phyloP scores from a whole-genome alignment of 2,113 vertebrate species.

The Sinocyclocheilus maitianheensis region DNA sequence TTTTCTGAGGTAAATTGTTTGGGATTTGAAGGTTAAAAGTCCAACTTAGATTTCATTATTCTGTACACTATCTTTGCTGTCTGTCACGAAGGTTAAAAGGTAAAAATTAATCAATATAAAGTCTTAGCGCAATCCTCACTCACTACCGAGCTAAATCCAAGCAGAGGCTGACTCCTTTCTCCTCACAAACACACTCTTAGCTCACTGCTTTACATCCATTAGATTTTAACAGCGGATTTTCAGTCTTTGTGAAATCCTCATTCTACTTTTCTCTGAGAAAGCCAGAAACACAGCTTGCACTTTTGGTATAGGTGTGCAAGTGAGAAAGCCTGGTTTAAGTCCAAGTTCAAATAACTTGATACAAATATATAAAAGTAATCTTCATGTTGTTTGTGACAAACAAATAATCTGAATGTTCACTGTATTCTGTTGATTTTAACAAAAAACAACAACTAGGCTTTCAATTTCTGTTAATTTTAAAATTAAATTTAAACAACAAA shows the following conservation, averaged over 20 bases:
- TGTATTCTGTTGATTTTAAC: no score
- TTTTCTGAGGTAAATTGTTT: conserved; percentile 17
- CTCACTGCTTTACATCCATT: conserved; percentile 1
- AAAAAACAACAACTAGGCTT: no score
- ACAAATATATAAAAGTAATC: no score
- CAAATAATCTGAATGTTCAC: no score
- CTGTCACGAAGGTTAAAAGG: conserved; percentile 69
- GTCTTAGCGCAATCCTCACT: conserved; percentile 19
- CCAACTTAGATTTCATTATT: conserved; percentile 40
- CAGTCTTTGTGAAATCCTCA: not conserved
- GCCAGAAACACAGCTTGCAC: not conserved
- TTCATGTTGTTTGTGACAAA: no score
- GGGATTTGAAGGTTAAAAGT: conserved; percentile 50
- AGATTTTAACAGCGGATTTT: conserved; percentile 2
- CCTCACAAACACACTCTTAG: not conserved
- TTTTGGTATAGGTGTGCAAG: not conserved
- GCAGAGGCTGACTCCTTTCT: not conserved
- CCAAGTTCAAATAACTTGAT: no score
- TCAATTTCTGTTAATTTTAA: no score
- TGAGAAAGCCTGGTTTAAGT: not conserved
- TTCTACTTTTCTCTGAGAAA: not conserved
- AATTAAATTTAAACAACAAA: no score
- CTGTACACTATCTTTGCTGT: conserved; percentile 14
- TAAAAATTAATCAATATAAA: conserved; percentile 60
- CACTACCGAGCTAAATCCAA: not conserved